Conservation (phyloP, 2,113 vertebrate species). For the Rhombomys opimus region DNA sequence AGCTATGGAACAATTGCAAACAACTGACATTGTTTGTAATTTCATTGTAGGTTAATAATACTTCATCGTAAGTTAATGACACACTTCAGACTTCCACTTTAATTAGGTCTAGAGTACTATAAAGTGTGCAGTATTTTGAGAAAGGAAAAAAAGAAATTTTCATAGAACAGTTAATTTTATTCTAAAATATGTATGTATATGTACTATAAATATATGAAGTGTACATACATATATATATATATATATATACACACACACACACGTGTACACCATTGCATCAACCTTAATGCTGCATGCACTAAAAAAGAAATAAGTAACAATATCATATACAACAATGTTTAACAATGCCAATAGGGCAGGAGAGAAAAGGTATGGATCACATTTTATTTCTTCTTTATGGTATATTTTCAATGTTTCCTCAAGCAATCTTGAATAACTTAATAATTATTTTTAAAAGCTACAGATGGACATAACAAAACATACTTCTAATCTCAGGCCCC, state of each 20-base stretch:
- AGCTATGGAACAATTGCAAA: background rate
- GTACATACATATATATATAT: background rate
- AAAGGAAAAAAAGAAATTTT: background rate
- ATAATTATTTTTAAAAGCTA: background rate
- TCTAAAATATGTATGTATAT: background rate
- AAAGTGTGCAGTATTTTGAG: background rate
- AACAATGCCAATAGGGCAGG: background rate
- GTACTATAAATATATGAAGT: background rate
- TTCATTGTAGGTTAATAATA: background rate
- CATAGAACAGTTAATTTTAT: background rate
- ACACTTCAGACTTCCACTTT: background rate
- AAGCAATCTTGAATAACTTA: background rate
- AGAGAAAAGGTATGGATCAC: background rate
- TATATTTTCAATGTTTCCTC: background rate
- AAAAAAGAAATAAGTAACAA: background rate
- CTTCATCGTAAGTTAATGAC: background rate
- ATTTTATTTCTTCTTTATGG: background rate
- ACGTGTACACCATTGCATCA: background rate
- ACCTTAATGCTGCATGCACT: background rate
- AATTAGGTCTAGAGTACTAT: background rate
- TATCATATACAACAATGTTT: background rate
- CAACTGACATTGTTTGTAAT: background rate
- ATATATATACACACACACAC: background rate
- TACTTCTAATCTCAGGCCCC: background rate
- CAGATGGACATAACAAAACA: background rate